Evolutionary conservation across 2,113 vertebrate genomes (phyloP).

Genomic region (Aix galericulata): DNA sequence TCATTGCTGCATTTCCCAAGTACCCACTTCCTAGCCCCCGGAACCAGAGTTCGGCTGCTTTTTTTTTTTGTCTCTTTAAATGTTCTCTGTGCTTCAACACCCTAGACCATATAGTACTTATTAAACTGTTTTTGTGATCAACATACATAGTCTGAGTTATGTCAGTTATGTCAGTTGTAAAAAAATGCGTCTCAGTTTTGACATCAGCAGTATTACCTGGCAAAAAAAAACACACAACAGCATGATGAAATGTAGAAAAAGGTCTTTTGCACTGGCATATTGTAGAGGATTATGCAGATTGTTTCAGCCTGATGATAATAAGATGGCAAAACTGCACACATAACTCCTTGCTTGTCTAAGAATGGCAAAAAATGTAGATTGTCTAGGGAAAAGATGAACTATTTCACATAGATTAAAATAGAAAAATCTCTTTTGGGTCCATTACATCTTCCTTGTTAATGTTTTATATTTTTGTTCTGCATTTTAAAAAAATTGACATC

Average conservation of each 20-base stretch:
- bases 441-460: background rate
- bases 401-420: background rate
- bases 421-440: background rate
- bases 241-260: background rate
- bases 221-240: background rate
- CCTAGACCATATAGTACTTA: background rate
- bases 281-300: background rate
- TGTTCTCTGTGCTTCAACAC: background rate
- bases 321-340: background rate
- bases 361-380: background rate
- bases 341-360: background rate
- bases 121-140: background rate
- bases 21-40: background rate
- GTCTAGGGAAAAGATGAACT: background rate
- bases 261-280: background rate
- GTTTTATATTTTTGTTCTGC: background rate
- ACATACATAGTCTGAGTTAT: background rate
- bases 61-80: background rate
- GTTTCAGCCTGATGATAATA: background rate
- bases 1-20: background rate
- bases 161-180: background rate
- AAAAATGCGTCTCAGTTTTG: background rate
- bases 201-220: background rate
- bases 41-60: background rate
- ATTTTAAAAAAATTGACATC: background rate